Percentiles rank a stretch among this genome's conserved stretches.
These are phyloP conservation scores for Ianthella basta DNA, from an alignment of 37 sponge, comb jelly and placozoan species.

Conservation along the genomic window DNA sequence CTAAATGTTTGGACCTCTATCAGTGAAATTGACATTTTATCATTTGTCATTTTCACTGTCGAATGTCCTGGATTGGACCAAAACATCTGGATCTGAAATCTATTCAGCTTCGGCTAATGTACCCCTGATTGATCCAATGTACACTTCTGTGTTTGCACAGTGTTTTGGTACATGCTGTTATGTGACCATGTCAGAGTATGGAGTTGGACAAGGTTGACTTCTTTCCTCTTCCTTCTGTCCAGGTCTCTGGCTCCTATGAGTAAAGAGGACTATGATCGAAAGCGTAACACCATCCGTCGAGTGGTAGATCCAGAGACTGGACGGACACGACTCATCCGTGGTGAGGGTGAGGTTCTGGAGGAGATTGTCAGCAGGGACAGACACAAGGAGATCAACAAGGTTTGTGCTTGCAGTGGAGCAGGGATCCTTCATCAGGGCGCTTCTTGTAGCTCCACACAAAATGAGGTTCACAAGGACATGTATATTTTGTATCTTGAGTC, in stretches of 20 bases:
- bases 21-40: too few relatives aligned
- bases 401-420: constrained; percentile 5
- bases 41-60: too few relatives aligned
- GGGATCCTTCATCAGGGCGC: neutral
- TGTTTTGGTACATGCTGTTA: too few relatives aligned
- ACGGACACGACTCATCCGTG: constrained; percentile 80
- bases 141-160: too few relatives aligned
- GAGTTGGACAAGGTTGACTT: too few relatives aligned
- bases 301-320: constrained; percentile 90
- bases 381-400: constrained; percentile 88
- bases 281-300: constrained; percentile 74
- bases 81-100: too few relatives aligned
- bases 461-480: neutral
- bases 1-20: too few relatives aligned
- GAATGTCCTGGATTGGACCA: too few relatives aligned
- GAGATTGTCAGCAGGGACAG: constrained; percentile 89
- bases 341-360: constrained; percentile 90
- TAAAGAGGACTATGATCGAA: constrained; percentile 77
- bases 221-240: too few relatives aligned
- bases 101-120: too few relatives aligned
- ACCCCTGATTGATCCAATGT: too few relatives aligned
- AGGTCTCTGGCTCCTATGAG: constrained; percentile 77
- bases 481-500: neutral
- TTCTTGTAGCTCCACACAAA: neutral
- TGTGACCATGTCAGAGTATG: too few relatives aligned